These are phyloP conservation scores for Nasonovia ribisnigri DNA, from an alignment of 2,888 invertebrate species.

Conservation along the genomic window DNA sequence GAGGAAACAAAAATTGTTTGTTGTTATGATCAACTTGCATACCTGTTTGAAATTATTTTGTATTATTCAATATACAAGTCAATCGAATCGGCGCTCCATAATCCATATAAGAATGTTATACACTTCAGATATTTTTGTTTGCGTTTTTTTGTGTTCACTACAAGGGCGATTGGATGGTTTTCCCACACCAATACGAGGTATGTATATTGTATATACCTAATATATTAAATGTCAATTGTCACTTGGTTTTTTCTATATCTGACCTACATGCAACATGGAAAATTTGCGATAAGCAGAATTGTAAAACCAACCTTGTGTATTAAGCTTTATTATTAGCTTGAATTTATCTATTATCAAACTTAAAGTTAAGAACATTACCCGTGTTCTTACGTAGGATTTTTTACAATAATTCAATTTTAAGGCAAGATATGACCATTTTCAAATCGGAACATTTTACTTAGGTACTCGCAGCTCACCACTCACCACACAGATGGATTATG, in stretches of 20 bases:
- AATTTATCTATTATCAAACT: not conserved
- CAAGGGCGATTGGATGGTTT: not conserved
- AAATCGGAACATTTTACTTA: not conserved
- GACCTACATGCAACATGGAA: not conserved
- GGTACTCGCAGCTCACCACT: not conserved
- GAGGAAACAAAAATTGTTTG: not conserved
- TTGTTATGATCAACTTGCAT: not conserved
- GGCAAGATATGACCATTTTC: not conserved
- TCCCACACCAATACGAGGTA: not conserved
- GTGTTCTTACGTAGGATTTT: not conserved
- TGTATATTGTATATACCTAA: not conserved
- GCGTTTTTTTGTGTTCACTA: not conserved
- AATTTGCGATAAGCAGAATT: not conserved
- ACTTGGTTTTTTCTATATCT: not conserved
- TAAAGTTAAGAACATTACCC: not conserved
- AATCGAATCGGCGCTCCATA: not conserved
- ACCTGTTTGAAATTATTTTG: not conserved
- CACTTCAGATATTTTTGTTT: not conserved
- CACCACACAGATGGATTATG: not conserved
- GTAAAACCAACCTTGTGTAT: not conserved
- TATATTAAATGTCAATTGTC: not conserved
- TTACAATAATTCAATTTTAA: not conserved
- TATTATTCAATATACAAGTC: not conserved
- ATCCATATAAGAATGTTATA: not conserved
- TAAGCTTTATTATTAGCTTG: not conserved